A percentile compares a stretch with the other conserved stretches of the same genome.
phyloP scores from a whole-genome alignment of 2,113 vertebrate species.

The Pterocles orientalis region DNA sequence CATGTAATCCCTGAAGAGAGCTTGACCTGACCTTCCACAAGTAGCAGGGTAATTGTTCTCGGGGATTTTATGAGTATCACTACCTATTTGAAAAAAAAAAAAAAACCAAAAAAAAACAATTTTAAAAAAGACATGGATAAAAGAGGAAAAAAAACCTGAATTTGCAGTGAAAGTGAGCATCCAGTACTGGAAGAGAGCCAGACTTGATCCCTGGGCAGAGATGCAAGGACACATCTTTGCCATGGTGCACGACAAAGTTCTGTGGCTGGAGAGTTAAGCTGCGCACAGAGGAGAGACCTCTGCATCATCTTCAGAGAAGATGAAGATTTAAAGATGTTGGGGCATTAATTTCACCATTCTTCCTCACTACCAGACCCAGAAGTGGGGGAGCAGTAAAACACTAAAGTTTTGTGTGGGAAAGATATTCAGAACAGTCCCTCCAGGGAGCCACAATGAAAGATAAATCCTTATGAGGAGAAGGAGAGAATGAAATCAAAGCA shows the following conservation, averaged over 20 bases:
- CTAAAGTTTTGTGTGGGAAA: not conserved
- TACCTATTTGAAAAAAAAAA: slow-evolving; percentile 22
- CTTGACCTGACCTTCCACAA: slow-evolving; percentile 57
- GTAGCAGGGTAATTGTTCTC: slow-evolving; percentile 5
- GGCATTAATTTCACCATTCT: not conserved
- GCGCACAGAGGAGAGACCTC: not conserved
- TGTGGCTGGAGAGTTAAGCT: not conserved
- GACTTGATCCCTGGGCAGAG: not conserved
- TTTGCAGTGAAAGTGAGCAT: slow-evolving; percentile 16
- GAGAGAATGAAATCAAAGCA: not conserved
- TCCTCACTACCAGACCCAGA: not conserved
- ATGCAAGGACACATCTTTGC: slow-evolving; percentile 14
- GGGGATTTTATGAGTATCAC: slow-evolving; percentile 39
- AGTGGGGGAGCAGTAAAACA: not conserved
- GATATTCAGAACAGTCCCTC: not conserved
- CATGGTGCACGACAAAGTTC: not conserved
- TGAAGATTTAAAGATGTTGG: not conserved
- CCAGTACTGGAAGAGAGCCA: slow-evolving; percentile 13
- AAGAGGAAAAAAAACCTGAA: slow-evolving; percentile 27
- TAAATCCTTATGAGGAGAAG: not conserved
- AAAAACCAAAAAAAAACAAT: slow-evolving; percentile 30
- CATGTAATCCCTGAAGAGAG: not conserved
- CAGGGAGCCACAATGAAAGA: not conserved
- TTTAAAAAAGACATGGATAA: not conserved
- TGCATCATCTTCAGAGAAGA: not conserved